Evolutionary conservation across 2,113 vertebrate genomes (phyloP).

Genomic region (Capreolus pygargus): DNA sequence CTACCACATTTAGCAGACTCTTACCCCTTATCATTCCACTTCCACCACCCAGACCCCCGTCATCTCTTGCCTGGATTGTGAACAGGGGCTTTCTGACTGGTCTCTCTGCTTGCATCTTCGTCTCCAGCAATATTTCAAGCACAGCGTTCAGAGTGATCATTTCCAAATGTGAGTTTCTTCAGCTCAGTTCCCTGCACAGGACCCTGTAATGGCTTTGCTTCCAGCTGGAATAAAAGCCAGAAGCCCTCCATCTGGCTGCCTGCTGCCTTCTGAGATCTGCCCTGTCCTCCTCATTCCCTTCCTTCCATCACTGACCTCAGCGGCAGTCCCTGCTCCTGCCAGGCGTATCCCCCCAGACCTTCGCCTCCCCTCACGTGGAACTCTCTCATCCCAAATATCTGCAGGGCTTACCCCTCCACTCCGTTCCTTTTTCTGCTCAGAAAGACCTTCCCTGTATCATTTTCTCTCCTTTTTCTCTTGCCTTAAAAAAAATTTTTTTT

Average conservation of each 20-base stretch:
- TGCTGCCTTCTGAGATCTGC: neutral
- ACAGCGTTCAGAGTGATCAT: neutral
- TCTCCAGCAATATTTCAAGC: neutral
- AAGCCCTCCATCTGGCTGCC: neutral
- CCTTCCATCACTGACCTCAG: neutral
- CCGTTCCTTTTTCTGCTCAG: neutral
- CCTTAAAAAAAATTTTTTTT: neutral
- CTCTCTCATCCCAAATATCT: neutral
- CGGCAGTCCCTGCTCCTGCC: neutral
- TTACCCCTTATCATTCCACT: neutral
- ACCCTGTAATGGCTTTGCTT: neutral
- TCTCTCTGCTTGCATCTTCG: neutral
- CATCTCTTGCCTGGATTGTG: neutral
- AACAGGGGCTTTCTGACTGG: neutral
- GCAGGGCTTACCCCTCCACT: neutral
- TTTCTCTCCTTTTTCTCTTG: neutral
- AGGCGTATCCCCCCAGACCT: neutral
- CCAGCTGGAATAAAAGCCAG: neutral
- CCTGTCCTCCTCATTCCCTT: neutral
- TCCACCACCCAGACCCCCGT: accelerated
- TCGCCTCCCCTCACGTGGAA: neutral
- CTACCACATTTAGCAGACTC: neutral
- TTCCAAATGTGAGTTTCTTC: neutral
- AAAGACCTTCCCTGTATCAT: neutral
- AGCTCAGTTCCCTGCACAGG: neutral